Evolutionary conservation across 2,888 invertebrate genomes (phyloP).

Genomic region (Polydrusus pterygomalis): DNA sequence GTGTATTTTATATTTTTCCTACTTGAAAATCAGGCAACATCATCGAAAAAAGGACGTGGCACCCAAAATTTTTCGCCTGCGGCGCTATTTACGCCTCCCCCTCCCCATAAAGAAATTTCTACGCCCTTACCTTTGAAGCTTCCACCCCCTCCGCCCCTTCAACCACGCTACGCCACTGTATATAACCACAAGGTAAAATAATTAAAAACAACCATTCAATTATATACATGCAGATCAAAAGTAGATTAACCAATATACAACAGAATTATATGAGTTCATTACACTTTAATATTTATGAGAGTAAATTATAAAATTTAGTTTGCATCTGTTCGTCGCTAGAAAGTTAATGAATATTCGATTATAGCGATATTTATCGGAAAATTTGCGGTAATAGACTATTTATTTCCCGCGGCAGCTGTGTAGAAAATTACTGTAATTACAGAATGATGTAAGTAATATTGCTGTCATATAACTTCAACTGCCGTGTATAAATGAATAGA

Average conservation of each 20-base stretch:
- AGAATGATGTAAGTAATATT: background rate
- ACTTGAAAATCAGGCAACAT: too few species aligned
- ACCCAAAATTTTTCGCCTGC: too few species aligned
- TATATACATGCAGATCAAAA: background rate
- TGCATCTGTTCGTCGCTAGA: conserved; percentile 17
- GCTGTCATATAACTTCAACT: background rate
- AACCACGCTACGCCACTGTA: too few species aligned
- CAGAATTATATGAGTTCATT: conserved; percentile 19
- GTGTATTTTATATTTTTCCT: too few species aligned
- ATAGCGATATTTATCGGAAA: conserved; percentile 10
- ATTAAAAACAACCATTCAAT: background rate
- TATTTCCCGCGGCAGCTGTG: conserved; percentile 8
- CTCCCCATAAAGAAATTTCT: too few species aligned
- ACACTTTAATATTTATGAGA: conserved; percentile 14
- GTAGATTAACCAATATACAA: conserved; percentile 14
- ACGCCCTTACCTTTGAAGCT: too few species aligned
- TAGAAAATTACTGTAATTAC: conserved; percentile 15
- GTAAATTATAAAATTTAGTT: conserved; percentile 10
- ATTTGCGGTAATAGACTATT: background rate
- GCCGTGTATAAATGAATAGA: background rate
- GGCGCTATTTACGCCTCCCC: too few species aligned
- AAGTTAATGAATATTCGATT: conserved; percentile 21
- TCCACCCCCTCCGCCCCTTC: too few species aligned
- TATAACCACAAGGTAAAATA: too few species aligned
- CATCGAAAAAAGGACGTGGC: too few species aligned